Conservation (phyloP, 35 echinoderm and acorn worm species). For the Patiria miniata region DNA sequence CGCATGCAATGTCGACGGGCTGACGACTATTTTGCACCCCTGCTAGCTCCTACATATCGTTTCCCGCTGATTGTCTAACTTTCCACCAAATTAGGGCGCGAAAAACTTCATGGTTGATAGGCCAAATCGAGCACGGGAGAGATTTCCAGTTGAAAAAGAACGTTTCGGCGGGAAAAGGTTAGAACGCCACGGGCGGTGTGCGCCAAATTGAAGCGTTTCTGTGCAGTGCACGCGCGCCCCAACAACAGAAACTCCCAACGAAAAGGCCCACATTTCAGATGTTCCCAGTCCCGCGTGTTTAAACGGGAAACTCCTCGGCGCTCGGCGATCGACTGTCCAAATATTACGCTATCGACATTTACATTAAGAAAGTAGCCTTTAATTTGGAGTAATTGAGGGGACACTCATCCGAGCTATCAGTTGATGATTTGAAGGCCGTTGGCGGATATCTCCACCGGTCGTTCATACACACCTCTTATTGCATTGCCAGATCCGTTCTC, state of each 20-base stretch:
- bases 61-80: neutral
- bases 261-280: conserved; percentile 4
- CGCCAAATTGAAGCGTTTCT: neutral
- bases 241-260: neutral
- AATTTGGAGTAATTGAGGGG: conserved; percentile 21
- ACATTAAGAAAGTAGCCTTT: conserved; percentile 27
- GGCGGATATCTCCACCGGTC: neutral
- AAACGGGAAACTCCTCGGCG: neutral
- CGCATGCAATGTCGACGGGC: neutral
- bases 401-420: conserved; percentile 6
- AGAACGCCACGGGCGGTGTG: neutral
- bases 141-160: neutral
- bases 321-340: neutral
- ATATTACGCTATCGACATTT: conserved; percentile 22
- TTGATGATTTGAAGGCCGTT: conserved; percentile 17
- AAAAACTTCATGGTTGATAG: neutral
- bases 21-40: neutral
- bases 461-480: conserved; percentile 15
- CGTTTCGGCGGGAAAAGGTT: neutral
- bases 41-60: neutral
- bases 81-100: neutral
- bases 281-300: neutral
- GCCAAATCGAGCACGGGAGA: neutral
- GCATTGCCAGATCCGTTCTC: neutral
- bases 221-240: neutral